Evolutionary conservation across 2,797 vertebrate species (phyloP).

Genomic region (Cuculus canorus): DNA sequence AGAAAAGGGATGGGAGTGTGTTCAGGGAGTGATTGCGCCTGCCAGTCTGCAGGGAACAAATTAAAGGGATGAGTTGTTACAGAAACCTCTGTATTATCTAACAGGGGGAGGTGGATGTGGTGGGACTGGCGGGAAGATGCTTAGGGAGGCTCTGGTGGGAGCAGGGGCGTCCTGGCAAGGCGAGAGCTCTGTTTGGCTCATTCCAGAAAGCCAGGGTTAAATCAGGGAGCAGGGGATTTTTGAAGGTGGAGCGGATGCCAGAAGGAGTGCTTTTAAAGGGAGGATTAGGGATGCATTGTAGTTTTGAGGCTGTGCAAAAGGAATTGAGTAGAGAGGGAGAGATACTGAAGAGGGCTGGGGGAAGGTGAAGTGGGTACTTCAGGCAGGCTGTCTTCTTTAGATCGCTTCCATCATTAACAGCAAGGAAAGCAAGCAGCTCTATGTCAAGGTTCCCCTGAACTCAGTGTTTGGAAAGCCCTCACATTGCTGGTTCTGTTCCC

Average conservation of each 20-base stretch:
- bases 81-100: not conserved
- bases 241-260: not conserved
- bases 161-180: too few species aligned
- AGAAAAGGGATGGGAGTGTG: not conserved
- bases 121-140: not conserved
- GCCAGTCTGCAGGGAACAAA: not conserved
- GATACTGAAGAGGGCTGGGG: not conserved
- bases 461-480: not conserved
- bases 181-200: too few species aligned
- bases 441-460: not conserved
- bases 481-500: not conserved
- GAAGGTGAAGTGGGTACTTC: not conserved
- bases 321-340: not conserved
- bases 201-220: not conserved
- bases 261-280: not conserved
- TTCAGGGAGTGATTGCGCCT: not conserved
- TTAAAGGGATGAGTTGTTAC: not conserved
- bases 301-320: not conserved
- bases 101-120: not conserved
- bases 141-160: not conserved
- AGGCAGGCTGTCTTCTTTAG: not conserved
- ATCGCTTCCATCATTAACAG: not conserved
- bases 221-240: not conserved
- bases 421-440: rapidly evolving
- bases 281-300: not conserved